Base-by-base conservation (phyloP, 2,797 vertebrate genomes). In the Sphenodon punctatus region DNA sequence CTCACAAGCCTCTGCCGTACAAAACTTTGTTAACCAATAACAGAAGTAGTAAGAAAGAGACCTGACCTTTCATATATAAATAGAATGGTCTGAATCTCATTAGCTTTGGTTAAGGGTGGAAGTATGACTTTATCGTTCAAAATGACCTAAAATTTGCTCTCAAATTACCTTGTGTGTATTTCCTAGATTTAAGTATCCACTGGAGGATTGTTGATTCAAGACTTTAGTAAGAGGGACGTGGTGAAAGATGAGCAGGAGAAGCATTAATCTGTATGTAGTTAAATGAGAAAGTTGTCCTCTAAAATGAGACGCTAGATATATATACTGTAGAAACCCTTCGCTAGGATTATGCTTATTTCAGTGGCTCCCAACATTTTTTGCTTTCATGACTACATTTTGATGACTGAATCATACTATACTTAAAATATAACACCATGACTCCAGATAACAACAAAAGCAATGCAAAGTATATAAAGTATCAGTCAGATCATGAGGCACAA, bases 1-100 rank as follows among this genome's bases (percentile, higher is more conserved):
- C 23, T 27, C 73, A 51, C 85, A 86, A 88, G 72, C 66, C 88
- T 91, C 64, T 85, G 55, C 27, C n/a, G 64, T 42, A 82, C 45
- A 32, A 61, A 32, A 80, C 4, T 32, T 67, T 71, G 38, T 16
- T 17, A 74, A n/a, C 34, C 25, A 77, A 45, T 3, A 76, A 14
- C 2, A 46, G 11, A 19, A 42, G 63, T 39, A 10, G 34, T 84
- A 63, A 17, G 19, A 56, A 63, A 49, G 3, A 48, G 75, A 70
- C 78, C 7, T 32, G 38, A 67, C 6, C n/a, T 74, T 80, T 76
- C 43, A 42, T n/a, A 53, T 2, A 22, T 11, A 80, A 85, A 85
- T 38, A 2, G 49, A 25, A 13, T 45, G 69, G 34, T 34, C 48
- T 71, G 41, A 16, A 14, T 14, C 6, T 60, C 27, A 27, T 45